phyloP scores from a whole-genome alignment of 2,113 vertebrate genomes.

The Otocyon megalotis region DNA sequence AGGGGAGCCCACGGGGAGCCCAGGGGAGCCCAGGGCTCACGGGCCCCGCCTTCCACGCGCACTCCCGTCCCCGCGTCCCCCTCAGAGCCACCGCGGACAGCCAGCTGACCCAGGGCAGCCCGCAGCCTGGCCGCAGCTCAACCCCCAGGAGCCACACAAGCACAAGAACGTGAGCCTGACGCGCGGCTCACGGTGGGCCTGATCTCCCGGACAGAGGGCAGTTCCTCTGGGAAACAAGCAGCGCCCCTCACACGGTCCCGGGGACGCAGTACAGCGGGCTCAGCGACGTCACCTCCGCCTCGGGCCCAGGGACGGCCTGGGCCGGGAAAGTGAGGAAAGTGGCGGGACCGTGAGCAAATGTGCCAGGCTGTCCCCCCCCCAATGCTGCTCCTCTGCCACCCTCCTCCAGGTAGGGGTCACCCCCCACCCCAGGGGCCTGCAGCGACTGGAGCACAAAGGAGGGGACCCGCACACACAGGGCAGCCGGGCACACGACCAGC shows the following conservation, averaged over 20 bases:
- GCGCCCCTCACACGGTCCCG: not conserved
- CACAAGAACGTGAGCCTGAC: not conserved
- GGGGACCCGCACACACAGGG: accelerated
- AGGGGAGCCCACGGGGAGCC: not conserved
- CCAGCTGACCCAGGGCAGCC: too few species aligned
- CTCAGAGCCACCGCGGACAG: not conserved
- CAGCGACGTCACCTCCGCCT: not conserved
- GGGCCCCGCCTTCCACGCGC: accelerated
- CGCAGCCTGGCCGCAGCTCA: not conserved
- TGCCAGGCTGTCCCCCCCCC: not conserved
- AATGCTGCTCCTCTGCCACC: not conserved
- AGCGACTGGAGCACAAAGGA: not conserved
- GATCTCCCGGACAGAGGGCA: not conserved
- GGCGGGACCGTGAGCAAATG: not conserved
- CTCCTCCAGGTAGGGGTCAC: not conserved
- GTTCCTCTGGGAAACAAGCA: not conserved
- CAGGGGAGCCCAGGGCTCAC: not conserved
- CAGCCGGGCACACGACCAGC: not conserved
- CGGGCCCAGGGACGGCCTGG: not conserved
- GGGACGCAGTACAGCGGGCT: not conserved
- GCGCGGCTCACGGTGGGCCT: too few species aligned
- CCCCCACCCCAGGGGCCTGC: not conserved
- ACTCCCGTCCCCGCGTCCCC: accelerated
- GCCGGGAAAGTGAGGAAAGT: not conserved
- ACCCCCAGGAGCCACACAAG: not conserved